Evolutionary conservation across 2,113 vertebrate genomes (phyloP).

Genomic region (Ctenomys sociabilis): DNA sequence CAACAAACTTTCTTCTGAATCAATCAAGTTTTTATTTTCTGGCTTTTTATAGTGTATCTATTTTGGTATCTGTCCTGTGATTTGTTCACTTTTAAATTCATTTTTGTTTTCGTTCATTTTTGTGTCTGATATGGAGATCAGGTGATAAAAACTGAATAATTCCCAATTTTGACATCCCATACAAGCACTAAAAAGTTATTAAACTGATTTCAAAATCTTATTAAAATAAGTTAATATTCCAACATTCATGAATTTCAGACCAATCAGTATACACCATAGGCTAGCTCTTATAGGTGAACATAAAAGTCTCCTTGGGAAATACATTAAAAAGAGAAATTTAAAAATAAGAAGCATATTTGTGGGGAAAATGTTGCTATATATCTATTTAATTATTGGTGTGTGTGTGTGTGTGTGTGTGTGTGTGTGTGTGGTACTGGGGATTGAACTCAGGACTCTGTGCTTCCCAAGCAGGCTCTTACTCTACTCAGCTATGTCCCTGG

Average conservation of each 20-base stretch:
- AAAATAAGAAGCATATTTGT: not conserved
- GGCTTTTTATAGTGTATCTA: not conserved
- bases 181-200: not conserved
- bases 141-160: constrained; percentile 1
- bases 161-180: not conserved
- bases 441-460: too few species aligned
- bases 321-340: not conserved
- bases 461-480: too few species aligned
- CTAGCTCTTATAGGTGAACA: not conserved
- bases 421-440: too few species aligned
- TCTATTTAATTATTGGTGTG: not conserved
- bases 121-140: not conserved
- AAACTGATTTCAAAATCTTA: not conserved
- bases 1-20: not conserved
- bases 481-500: too few species aligned
- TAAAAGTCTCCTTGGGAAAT: not conserved
- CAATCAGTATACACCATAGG: not conserved
- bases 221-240: not conserved
- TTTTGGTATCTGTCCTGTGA: not conserved
- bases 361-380: not conserved
- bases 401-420: too few species aligned
- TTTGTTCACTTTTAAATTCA: not conserved
- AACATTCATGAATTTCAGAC: not conserved
- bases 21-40: not conserved
- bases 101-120: not conserved